Base-by-base conservation (phyloP, 2,113 vertebrate genomes). In the Sapayoa aenigma region DNA sequence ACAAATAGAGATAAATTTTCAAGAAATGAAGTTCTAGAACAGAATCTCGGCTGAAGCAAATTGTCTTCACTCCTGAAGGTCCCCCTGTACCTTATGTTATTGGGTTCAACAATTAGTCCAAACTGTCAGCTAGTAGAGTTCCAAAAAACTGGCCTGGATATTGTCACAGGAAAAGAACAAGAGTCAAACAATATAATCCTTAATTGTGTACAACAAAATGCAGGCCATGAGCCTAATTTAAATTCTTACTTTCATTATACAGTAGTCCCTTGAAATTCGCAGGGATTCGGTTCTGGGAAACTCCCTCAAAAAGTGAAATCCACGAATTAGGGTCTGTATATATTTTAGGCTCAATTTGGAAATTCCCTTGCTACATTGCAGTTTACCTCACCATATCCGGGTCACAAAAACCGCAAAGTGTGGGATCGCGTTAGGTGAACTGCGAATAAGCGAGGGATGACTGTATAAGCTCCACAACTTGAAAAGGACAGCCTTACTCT, bases 171-270 rank as follows among this genome's bases (percentile, higher is more conserved):
- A 83, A 62, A 84, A 91, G 33, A 85, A 24, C 37, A 90, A 69
- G 63, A 90, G 77, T 62, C 87, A 95, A 84, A 73, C 77, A 72
- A 55, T 81, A 66, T 82, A 96, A 65, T 58, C 65, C 49, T 68
- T 89, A 78, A 35, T 44, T 76, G 44, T 46, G 14, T 63, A 47
- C 58, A 83, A 33, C 1, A 7, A 76, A 84, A 50, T 1, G 0
- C 67, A 42, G 58, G 63, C 13, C 46, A 41, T 27, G 31, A 62
- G 25, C 27, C 44, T 56, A 44, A 49, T 24, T 81, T 86, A 31
- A 90, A 73, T 35, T 59, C 37, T 47, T 47, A 19, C 16, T 84
- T 81, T 65, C 19, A 25, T 93, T 84, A 41, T 78, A 27, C n/a
- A n/a, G n/a, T n/a, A n/a, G n/a, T n/a, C n/a, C n/a, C n/a, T n/a